A percentile compares a stretch with the other conserved stretches of the same genome.
These are phyloP conservation scores for Sebastes iracundus DNA, from an alignment of 2,797 vertebrate genomes.

Conservation along the genomic window DNA sequence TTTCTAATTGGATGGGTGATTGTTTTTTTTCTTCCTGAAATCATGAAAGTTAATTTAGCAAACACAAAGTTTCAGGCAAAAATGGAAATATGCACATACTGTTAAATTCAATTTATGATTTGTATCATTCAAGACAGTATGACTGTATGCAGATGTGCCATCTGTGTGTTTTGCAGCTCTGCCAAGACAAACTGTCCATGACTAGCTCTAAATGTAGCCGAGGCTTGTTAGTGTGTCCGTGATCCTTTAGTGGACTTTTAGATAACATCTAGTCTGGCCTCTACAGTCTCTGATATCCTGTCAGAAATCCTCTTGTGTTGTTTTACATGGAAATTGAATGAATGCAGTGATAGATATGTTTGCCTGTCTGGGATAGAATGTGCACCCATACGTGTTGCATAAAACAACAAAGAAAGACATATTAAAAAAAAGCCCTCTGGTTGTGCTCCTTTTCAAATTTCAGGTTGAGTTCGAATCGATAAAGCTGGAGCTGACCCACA, in stretches of 20 bases:
- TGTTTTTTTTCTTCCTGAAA: neutral
- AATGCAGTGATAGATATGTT: neutral
- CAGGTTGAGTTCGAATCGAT: slow-evolving; percentile 90
- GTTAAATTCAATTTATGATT: neutral
- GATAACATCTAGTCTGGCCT: neutral
- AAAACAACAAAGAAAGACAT: neutral
- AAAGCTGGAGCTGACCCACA: slow-evolving; percentile 86
- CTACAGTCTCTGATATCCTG: neutral
- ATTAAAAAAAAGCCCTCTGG: neutral
- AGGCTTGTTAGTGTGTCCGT: slow-evolving; percentile 4
- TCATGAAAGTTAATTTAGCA: neutral
- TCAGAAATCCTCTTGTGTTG: neutral
- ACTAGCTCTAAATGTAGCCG: neutral
- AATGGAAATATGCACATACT: neutral
- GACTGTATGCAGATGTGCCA: neutral
- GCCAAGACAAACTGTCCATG: slow-evolving; percentile 18
- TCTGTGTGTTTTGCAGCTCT: slow-evolving; percentile 19
- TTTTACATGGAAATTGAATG: neutral
- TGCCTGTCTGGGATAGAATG: neutral
- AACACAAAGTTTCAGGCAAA: neutral
- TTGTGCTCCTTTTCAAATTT: neutral
- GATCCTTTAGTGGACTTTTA: slow-evolving; percentile 4
- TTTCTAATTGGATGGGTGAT: neutral
- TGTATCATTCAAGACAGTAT: neutral
- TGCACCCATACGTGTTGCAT: neutral